Base-by-base conservation (phyloP, 2,113 vertebrate species). In the Ameiurus melas region DNA sequence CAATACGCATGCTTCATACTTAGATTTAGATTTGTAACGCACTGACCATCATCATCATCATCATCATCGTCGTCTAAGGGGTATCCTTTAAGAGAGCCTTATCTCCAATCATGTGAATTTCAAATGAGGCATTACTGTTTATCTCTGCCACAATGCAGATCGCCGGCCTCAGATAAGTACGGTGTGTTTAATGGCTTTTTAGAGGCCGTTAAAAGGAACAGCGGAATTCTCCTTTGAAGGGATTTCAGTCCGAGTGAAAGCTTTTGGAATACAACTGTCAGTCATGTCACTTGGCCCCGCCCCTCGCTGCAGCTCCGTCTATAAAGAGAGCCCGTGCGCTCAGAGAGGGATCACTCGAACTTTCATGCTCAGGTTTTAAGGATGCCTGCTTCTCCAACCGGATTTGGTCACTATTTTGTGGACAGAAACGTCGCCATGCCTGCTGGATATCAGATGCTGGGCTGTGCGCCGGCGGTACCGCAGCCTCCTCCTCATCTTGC, bases 221-320 rank as follows among this genome's bases (percentile, higher is more conserved):
- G 94, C 93, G 90, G 94, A 94, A 93, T 87, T 93, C 92, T 79
- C 58, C 95, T 96, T 96, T 96, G 96, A 95, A 95, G 94, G 95
- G 95, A 96, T 96, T 96, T 95, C 90, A 66, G 77, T 83, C 71
- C 88, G 83, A 92, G 94, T 92, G 94, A 95, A 95, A 94, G 94
- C 92, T 92, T 95, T 95, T 94, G 93, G 91, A 94, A 89, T 89
- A 85, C 43, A 92, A 80, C 89, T 94, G 94, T 94, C 95, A 95
- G 88, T 95, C 95, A 94, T 64, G 20, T 75, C 79, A 79, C 30
- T 20, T 70, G 86, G 84, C 85, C 51, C 88, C 88, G 68, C 90
- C 94, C 88, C 85, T 77, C 14, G 14, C n/a, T 3, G n/a, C 33
- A 3, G 83, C 64, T n/a, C 60, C 58, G 64, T 16, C 43, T 89